Conservation (phyloP, 2,113 vertebrate species). For the Alexandromys fortis region DNA sequence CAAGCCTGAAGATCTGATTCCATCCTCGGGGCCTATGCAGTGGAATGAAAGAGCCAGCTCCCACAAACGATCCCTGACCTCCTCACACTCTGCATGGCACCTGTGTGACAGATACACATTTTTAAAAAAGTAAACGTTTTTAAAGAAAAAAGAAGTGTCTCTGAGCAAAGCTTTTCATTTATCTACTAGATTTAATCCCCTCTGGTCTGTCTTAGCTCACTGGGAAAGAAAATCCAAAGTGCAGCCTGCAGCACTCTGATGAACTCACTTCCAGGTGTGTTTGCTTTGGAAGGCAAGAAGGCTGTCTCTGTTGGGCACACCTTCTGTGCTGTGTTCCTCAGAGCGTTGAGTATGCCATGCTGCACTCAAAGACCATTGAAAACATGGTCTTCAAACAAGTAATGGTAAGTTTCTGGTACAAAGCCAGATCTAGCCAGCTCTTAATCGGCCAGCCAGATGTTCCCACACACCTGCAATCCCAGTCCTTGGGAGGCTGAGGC, state of each 20-base stretch:
- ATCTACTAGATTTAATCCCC: background rate
- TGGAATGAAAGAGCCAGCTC: background rate
- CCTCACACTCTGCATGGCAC: background rate
- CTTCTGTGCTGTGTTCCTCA: background rate
- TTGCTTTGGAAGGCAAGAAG: conserved; percentile 34
- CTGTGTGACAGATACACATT: background rate
- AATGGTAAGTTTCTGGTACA: conserved; percentile 2
- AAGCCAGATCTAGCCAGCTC: background rate
- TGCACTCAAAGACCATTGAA: background rate
- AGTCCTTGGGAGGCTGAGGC: background rate
- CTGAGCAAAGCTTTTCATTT: background rate
- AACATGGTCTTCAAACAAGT: background rate
- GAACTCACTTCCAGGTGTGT: background rate
- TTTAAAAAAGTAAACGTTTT: background rate
- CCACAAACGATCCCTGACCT: background rate
- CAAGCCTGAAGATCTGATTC: too few species aligned
- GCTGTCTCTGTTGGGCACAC: background rate
- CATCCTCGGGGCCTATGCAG: background rate
- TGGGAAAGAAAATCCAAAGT: background rate
- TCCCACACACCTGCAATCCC: background rate
- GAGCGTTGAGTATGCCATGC: background rate
- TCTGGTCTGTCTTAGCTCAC: background rate
- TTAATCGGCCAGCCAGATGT: background rate
- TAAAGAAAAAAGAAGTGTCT: background rate
- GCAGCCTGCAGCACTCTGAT: background rate